Base-by-base conservation (phyloP, 64 coral and sea anemone species). In the Pocillopora verrucosa region DNA sequence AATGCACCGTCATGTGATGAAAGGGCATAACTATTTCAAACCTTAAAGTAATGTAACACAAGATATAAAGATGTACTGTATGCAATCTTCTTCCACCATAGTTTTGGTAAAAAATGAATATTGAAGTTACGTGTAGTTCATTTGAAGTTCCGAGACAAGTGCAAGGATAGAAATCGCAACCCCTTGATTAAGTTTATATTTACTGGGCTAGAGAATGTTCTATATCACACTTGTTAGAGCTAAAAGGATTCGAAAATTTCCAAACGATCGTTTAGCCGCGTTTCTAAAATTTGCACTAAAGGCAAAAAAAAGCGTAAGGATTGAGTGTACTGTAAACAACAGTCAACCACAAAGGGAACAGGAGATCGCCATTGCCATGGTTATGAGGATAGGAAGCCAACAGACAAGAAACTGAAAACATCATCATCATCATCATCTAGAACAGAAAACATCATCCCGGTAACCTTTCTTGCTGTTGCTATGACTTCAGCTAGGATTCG, bases 401-500 rank as follows among this genome's bases (percentile, higher is more conserved):
- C 75, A 77, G 16, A 77, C 14, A 1, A 56, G 5, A 56, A 16
- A 77, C 19, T 56, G 56, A 7, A 77, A 16, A 30, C 30, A 30
- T 30, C 30, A 30, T 30, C 30, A 30, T 30, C 30, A 30, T 30
- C 30, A 30, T 30, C 30, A 30, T 30, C 30, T 9, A 77, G 36
- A 35, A 77, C 19, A 77, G 10, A 13, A 77, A 77, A 36, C 73
- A 75, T 75, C 73, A 75, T 75, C 35, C 73, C 26, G 34, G 73
- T 75, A 35, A 75, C 73, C 38, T 75, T 75, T 75, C 38, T 75
- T 75, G 35, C 73, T 38, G 35, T 75, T 75, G 34, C 38, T 16
- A 75, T 75, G 34, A 36, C 73, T 16, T 75, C 2, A 13, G 16
- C 73, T 37, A 36, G 73, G 5, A 30, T 30, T 24, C 38, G 30